Percentiles rank a stretch among this genome's conserved stretches.
phyloP scores from a whole-genome alignment of 1,140 invertebrate species.

The Mactra quadrangularis region DNA sequence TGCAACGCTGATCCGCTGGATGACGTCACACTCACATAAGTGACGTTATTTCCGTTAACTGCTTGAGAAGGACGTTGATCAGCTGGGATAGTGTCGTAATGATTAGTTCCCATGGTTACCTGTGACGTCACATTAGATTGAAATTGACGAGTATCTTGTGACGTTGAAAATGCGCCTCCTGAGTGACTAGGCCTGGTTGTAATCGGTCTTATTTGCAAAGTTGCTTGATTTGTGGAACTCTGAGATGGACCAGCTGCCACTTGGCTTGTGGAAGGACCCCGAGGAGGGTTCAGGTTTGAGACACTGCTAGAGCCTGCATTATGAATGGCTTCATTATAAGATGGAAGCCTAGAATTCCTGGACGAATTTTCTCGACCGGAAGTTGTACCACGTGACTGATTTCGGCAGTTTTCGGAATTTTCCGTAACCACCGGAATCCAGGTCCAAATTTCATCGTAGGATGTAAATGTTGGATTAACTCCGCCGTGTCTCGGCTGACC shows the following conservation, averaged over 20 bases:
- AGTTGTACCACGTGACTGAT: conserved; percentile 2
- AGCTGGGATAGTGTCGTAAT: conserved; percentile 49
- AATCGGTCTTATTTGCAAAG: not conserved
- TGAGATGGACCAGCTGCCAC: not conserved
- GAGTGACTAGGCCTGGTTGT: not conserved
- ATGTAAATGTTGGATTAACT: conserved; percentile 56
- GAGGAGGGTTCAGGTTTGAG: not conserved
- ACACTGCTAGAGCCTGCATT: not conserved
- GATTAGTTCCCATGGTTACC: not conserved
- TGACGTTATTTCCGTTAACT: not conserved
- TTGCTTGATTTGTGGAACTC: not conserved
- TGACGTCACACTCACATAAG: not conserved
- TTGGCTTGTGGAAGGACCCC: not conserved
- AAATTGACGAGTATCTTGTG: not conserved
- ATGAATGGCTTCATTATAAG: conserved; percentile 50
- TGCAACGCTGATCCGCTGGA: conserved; percentile 23
- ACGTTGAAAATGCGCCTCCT: not conserved
- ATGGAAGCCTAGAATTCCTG: conserved; percentile 21
- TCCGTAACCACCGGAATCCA: conserved; percentile 60
- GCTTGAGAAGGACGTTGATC: not conserved
- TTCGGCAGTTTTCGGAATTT: conserved; percentile 36
- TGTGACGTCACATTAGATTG: too few species aligned
- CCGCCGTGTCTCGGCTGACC: conserved; percentile 49
- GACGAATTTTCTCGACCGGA: conserved; percentile 1
- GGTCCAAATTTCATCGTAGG: conserved; percentile 62